A percentile compares a stretch with the other conserved stretches of the same genome.
Evolutionary conservation across 2,113 vertebrate species (phyloP).

Genomic region (Antechinus stuartii): DNA sequence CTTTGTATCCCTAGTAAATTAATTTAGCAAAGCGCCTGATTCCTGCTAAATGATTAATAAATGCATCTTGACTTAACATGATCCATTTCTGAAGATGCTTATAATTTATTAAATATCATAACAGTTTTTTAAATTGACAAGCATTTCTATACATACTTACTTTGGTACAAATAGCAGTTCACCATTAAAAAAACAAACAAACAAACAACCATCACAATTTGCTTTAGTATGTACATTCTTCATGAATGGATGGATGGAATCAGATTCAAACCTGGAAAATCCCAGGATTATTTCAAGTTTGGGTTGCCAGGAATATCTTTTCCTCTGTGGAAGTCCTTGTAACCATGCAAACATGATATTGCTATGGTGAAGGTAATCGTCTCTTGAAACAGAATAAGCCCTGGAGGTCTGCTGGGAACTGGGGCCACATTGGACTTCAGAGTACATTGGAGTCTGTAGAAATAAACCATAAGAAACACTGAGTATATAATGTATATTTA

Average conservation of each 20-base stretch:
- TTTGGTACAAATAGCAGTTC: constrained; percentile 15
- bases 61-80: not conserved
- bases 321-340: constrained; percentile 74
- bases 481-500: not conserved
- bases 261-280: constrained; percentile 3
- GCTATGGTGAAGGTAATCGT: constrained; percentile 61
- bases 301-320: constrained; percentile 38
- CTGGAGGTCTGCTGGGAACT: constrained; percentile 66
- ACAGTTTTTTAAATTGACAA: constrained; percentile 32
- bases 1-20: not conserved
- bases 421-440: constrained; percentile 71
- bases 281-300: constrained; percentile 20
- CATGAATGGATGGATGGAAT: constrained; percentile 20
- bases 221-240: not conserved
- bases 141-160: not conserved
- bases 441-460: constrained; percentile 42
- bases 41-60: not conserved
- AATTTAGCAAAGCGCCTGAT: not conserved
- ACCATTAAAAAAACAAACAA: not conserved
- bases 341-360: constrained; percentile 73
- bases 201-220: not conserved
- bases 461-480: constrained; percentile 23
- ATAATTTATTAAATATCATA: not conserved
- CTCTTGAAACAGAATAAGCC: constrained; percentile 70
- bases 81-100: not conserved